Conservation (phyloP, 2,113 vertebrate species). For the Spermophilus dauricus region DNA sequence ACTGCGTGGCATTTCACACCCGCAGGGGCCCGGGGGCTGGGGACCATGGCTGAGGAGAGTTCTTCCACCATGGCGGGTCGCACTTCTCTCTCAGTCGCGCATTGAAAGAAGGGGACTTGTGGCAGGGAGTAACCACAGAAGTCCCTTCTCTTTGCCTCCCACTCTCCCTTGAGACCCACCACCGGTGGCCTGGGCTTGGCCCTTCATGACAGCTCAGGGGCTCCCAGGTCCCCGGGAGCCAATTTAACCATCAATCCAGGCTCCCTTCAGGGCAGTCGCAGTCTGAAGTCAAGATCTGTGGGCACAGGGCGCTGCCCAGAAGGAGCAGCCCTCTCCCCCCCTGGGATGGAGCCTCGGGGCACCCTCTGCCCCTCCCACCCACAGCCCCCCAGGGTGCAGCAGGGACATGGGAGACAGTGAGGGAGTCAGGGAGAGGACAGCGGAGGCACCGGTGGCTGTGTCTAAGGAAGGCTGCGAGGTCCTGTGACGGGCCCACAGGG, state of each 20-base stretch:
- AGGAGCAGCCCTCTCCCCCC: neutral
- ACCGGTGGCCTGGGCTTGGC: too few relatives aligned
- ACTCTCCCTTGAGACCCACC: neutral
- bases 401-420: accelerated
- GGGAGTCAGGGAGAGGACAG: too few relatives aligned
- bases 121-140: neutral
- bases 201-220: neutral
- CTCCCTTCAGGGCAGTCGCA: too few relatives aligned
- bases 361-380: neutral
- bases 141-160: neutral
- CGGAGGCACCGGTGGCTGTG: neutral
- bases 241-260: too few relatives aligned
- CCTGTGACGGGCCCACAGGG: neutral
- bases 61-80: neutral
- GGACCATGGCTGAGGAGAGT: neutral
- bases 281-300: neutral
- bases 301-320: too few relatives aligned
- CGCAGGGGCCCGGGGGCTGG: accelerated
- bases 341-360: too few relatives aligned
- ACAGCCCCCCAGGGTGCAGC: accelerated
- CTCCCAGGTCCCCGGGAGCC: neutral
- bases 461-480: neutral
- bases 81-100: neutral
- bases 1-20: neutral
- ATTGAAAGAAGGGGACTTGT: accelerated